Evolutionary conservation across 2,797 vertebrate species (phyloP), one percentile per base, ranked within the genome.

Genomic region (Tokudaia tokunoshimensis): DNA sequence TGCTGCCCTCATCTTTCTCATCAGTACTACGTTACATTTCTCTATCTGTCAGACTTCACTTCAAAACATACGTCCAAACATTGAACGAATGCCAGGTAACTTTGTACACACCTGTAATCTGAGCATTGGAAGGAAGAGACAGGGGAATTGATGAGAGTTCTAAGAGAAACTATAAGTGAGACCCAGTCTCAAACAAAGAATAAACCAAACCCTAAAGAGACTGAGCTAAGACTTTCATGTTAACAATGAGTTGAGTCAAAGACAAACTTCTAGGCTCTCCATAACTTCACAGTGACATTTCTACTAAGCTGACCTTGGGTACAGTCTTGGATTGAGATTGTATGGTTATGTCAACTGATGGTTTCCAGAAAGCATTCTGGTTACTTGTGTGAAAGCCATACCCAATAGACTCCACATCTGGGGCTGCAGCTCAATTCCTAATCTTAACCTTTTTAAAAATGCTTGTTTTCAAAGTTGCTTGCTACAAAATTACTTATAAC

Each of bases 201-300:
- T 15, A 50, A 87, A 29, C 3, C 26, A 17, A 65, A 59, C 74
- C 15, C n/a, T 12, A 5, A 34, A 31, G 31, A 76, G 52, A 22
- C 14, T 61, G 72, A 76, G 37, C 37, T 34, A 34, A 76, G 52
- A 65, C 65, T 91, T 92, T 79, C 72, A 1, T 47, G 17, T 29
- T 19, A 22, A 52, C 2, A 44, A 55, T 87, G 14, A 7, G 0
- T 44, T 59, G 75, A 82, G 63, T 20, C 41, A 26, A 76, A 65
- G 31, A 2, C 0, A 9, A 22, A 70, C 11, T 67, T 80, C 76
- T 78, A 5, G 74, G 31, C 19, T 74, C 44, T 12, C 0, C 7
- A 26, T 24, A 15, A 3, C 22, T n/a, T 11, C 59, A 6, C 34
- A 57, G 34, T 4, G 0, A 0, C 14, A 17, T 3, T 1, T 10